A percentile compares a stretch with the other conserved stretches of the same genome.
phyloP scores from a whole-genome alignment of 2,113 vertebrate genomes.

The Chlorocebus sabaeus region DNA sequence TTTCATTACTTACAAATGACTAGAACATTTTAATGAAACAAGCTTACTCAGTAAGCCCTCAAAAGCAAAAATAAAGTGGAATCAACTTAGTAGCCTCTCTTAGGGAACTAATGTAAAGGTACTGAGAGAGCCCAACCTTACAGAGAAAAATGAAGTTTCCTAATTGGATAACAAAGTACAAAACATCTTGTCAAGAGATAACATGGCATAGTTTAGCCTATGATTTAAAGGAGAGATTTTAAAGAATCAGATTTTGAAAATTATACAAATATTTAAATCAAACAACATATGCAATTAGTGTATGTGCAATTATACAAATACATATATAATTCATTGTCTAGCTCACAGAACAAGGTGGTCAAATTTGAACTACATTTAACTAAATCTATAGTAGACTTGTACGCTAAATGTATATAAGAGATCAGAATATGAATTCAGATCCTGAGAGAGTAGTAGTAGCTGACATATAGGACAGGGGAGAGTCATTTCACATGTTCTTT shows the following conservation, averaged over 20 bases:
- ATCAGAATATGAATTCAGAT: slow-evolving; percentile 39
- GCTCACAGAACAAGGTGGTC: neutral
- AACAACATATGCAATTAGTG: neutral
- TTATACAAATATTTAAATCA: slow-evolving; percentile 25
- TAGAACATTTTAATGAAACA: neutral
- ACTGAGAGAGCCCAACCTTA: neutral
- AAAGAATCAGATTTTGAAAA: slow-evolving; percentile 34
- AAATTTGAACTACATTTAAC: slow-evolving; percentile 35
- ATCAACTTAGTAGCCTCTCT: neutral
- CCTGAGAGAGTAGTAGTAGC: slow-evolving; percentile 28
- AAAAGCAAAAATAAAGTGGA: neutral
- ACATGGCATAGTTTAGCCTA: neutral
- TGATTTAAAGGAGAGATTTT: neutral
- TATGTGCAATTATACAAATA: neutral
- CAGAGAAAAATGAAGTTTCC: neutral
- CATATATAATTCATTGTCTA: neutral
- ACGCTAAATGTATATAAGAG: neutral
- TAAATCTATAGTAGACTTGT: neutral
- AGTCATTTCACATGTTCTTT: slow-evolving; percentile 48
- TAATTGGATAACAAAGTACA: neutral
- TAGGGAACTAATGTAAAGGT: neutral
- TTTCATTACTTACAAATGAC: neutral
- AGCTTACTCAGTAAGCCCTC: neutral
- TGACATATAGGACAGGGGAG: slow-evolving; percentile 16
- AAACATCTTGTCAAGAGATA: neutral